Evolutionary conservation across 2,888 invertebrate genomes (phyloP).

Genomic region (Andrena chrysosceles): DNA sequence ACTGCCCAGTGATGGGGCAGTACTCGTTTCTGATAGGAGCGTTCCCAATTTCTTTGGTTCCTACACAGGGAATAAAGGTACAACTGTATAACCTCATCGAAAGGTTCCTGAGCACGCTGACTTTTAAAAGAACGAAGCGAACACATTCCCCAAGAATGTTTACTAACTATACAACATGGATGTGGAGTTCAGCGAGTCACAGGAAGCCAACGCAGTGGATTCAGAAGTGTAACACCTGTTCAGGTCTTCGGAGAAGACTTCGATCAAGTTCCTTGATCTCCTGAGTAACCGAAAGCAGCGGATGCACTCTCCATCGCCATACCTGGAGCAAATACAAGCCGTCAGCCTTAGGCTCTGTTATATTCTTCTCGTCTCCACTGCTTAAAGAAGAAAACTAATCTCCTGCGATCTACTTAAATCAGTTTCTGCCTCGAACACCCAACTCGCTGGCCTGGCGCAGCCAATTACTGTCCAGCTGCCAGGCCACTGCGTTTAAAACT

Average conservation of each 20-base stretch:
- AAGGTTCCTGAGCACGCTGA: not conserved
- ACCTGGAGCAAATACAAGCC: slow-evolving; percentile 79
- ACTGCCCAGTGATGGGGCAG: slow-evolving; percentile 88
- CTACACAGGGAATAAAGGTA: slow-evolving; percentile 76
- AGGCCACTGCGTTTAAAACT: not conserved
- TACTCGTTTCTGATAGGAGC: slow-evolving; percentile 86
- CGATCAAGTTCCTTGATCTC: slow-evolving; percentile 87
- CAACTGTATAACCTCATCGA: not conserved
- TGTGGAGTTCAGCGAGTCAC: slow-evolving; percentile 82
- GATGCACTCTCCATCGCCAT: slow-evolving; percentile 87
- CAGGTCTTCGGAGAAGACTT: slow-evolving; percentile 87
- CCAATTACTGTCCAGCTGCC: not conserved
- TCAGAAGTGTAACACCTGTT: slow-evolving; percentile 88
- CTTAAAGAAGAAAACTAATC: not conserved
- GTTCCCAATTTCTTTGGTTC: slow-evolving; percentile 86
- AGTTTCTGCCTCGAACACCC: not conserved
- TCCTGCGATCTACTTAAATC: not conserved
- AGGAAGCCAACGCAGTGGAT: slow-evolving; percentile 87
- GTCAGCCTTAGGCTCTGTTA: too few relatives aligned
- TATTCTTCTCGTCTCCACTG: not conserved
- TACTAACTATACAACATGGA: slow-evolving; percentile 88
- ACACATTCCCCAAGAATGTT: slow-evolving; percentile 5
- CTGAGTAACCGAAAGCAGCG: slow-evolving; percentile 88
- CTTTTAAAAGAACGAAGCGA: not conserved
- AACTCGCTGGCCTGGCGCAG: not conserved